These are phyloP conservation scores for Taenaris catops DNA, from an alignment of 2,888 invertebrate genomes.

Conservation along the genomic window DNA sequence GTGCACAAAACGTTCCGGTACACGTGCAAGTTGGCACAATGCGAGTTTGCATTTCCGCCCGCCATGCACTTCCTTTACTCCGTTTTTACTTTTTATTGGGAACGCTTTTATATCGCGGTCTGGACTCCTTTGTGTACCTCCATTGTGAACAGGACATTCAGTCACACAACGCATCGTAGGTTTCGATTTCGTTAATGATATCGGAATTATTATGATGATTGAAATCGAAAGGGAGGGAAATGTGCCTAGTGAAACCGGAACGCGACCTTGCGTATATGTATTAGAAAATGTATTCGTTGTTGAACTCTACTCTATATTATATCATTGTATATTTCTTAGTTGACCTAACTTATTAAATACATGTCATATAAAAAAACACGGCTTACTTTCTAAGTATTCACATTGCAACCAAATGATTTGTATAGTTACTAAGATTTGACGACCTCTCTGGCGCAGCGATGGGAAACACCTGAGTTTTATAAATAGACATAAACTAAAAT, in stretches of 20 bases:
- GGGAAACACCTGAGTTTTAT: too few species aligned
- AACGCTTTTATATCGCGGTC: constrained; percentile 63
- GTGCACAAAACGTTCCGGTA: constrained; percentile 70
- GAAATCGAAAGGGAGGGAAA: constrained; percentile 70
- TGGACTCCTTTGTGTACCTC: constrained; percentile 59
- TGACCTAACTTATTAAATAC: too few species aligned
- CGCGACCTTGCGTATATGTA: constrained; percentile 6
- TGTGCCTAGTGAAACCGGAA: constrained; percentile 27
- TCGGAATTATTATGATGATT: constrained; percentile 61
- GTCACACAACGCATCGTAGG: constrained; percentile 68
- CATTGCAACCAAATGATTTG: too few species aligned
- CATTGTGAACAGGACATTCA: constrained; percentile 69
- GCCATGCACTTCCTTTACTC: constrained; percentile 75
- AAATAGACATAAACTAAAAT: too few species aligned
- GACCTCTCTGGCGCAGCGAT: too few species aligned
- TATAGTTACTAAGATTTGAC: too few species aligned
- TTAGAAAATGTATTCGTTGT: too few species aligned
- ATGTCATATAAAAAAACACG: too few species aligned
- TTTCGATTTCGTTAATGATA: constrained; percentile 79
- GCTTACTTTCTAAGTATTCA: too few species aligned
- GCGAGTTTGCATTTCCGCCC: constrained; percentile 77
- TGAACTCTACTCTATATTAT: too few species aligned
- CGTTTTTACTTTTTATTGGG: constrained; percentile 73
- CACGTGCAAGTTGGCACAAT: constrained; percentile 78
- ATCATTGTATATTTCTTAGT: too few species aligned